Evolutionary conservation across 2,888 invertebrate genomes (phyloP).

Genomic region (Melitaea athalia): DNA sequence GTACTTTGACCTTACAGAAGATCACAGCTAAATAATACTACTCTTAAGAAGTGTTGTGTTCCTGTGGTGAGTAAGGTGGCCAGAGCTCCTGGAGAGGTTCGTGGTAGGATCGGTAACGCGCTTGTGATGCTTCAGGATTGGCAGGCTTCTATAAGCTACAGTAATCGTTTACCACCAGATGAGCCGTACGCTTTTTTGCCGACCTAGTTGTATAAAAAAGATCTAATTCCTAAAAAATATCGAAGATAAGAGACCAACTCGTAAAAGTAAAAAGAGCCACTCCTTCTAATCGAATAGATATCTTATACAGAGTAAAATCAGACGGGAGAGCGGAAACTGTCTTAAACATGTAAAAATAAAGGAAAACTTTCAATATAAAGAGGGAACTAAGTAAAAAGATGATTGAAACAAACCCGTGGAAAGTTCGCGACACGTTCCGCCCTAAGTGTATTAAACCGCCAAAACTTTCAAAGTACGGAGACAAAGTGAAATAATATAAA

Average conservation of each 20-base stretch:
- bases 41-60: too few relatives aligned
- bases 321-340: slow-evolving; percentile 21
- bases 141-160: too few relatives aligned
- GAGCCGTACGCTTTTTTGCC: too few relatives aligned
- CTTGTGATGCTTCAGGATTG: too few relatives aligned
- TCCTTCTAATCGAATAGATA: slow-evolving; percentile 1
- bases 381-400: slow-evolving; percentile 61
- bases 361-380: slow-evolving; percentile 47
- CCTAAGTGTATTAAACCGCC: slow-evolving; percentile 79
- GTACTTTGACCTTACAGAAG: too few relatives aligned
- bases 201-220: too few relatives aligned
- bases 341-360: slow-evolving; percentile 39
- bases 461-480: slow-evolving; percentile 67
- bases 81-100: too few relatives aligned
- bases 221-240: too few relatives aligned
- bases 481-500: slow-evolving; percentile 79
- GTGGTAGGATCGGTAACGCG: too few relatives aligned
- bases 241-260: not conserved
- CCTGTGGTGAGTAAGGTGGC: too few relatives aligned
- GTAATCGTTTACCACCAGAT: too few relatives aligned
- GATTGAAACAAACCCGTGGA: slow-evolving; percentile 73
- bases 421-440: slow-evolving; percentile 64
- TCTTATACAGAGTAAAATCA: slow-evolving; percentile 17
- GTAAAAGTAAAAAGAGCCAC: not conserved
- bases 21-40: too few relatives aligned